phyloP scores from a whole-genome alignment of 1,140 invertebrate species.

The Xylocopa sonorina region DNA sequence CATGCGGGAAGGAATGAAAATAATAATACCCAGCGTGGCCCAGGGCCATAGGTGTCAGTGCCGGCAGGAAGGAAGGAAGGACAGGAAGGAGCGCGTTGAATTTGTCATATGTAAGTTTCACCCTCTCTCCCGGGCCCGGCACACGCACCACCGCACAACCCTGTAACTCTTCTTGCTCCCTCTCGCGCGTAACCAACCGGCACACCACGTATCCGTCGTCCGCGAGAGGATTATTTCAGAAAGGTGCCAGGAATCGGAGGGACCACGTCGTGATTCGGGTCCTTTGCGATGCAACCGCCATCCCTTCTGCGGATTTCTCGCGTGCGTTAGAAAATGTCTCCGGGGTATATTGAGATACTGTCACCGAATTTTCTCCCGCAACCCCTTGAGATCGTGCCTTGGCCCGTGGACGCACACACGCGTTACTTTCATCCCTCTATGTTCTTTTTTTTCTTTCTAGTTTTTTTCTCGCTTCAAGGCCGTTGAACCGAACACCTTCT shows the following conservation, averaged over 20 bases:
- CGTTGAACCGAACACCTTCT: conserved; percentile 38
- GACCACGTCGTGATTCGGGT: conserved; percentile 66
- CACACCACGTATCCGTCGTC: conserved; percentile 45
- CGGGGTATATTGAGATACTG: conserved; percentile 76
- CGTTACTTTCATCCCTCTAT: conserved; percentile 51
- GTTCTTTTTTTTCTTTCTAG: too few relatives aligned
- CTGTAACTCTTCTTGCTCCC: conserved; percentile 10
- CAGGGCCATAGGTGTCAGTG: conserved; percentile 75
- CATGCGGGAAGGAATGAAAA: conserved; percentile 77
- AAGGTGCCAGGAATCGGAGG: conserved; percentile 63
- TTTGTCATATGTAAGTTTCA: conserved; percentile 78
- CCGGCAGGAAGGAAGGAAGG: conserved; percentile 69
- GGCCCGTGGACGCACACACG: conserved; percentile 36
- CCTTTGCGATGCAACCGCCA: conserved; percentile 65
- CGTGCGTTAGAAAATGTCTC: conserved; percentile 66
- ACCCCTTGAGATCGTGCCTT: conserved; percentile 44
- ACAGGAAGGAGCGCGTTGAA: conserved; percentile 72
- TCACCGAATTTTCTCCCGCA: conserved; percentile 69
- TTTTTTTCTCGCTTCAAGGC: conserved; percentile 42
- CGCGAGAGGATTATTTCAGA: conserved; percentile 70
- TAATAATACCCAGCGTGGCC: conserved; percentile 76
- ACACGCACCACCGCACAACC: conserved; percentile 55
- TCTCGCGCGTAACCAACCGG: neutral
- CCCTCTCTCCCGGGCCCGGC: conserved; percentile 52
- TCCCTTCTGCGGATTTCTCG: conserved; percentile 46